These are phyloP conservation scores for Glaucomys volans DNA, from an alignment of 2,113 vertebrate species.

Conservation along the genomic window DNA sequence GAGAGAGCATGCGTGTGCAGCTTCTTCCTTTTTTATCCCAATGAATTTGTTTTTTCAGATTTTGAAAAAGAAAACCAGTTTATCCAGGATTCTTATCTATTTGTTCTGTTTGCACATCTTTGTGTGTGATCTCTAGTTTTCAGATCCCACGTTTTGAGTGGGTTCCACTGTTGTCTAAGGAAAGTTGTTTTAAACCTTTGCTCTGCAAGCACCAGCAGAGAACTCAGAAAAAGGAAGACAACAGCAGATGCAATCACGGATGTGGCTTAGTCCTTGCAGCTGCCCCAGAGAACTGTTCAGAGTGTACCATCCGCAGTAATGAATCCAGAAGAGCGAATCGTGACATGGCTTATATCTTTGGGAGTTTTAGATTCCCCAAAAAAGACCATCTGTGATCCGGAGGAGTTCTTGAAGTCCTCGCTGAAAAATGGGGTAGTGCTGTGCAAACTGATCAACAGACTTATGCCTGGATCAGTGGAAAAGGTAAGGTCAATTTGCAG, in stretches of 20 bases:
- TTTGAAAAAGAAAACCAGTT: conserved; percentile 38
- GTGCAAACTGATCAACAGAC: conserved; percentile 93
- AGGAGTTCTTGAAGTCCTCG: conserved; percentile 94
- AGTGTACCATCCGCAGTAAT: conserved; percentile 82
- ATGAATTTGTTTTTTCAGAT: conserved; percentile 64
- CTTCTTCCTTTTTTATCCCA: conserved; percentile 37
- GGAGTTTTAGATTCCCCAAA: conserved; percentile 98
- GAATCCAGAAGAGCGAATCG: conserved; percentile 96
- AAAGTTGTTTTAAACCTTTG: conserved; percentile 76
- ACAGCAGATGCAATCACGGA: conserved; percentile 91
- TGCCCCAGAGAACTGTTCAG: conserved; percentile 69
- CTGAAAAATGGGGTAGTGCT: conserved; percentile 96
- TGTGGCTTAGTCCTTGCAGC: conserved; percentile 90
- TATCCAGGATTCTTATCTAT: conserved; percentile 32
- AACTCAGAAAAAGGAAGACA: conserved; percentile 85
- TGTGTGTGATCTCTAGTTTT: conserved; percentile 17
- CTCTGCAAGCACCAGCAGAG: conserved; percentile 78
- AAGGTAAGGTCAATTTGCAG: conserved; percentile 90
- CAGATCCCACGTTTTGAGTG: conserved; percentile 54
- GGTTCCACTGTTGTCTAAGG: conserved; percentile 52
- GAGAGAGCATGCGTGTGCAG: not conserved
- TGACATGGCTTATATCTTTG: conserved; percentile 98
- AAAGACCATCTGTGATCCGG: conserved; percentile 95
- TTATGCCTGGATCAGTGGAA: conserved; percentile 92
- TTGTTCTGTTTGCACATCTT: conserved; percentile 22